Percentiles rank a stretch among this genome's conserved stretches.
These are phyloP conservation scores for Dyspetes luteomarginatus DNA, from an alignment of 2,888 invertebrate genomes.

Conservation along the genomic window DNA sequence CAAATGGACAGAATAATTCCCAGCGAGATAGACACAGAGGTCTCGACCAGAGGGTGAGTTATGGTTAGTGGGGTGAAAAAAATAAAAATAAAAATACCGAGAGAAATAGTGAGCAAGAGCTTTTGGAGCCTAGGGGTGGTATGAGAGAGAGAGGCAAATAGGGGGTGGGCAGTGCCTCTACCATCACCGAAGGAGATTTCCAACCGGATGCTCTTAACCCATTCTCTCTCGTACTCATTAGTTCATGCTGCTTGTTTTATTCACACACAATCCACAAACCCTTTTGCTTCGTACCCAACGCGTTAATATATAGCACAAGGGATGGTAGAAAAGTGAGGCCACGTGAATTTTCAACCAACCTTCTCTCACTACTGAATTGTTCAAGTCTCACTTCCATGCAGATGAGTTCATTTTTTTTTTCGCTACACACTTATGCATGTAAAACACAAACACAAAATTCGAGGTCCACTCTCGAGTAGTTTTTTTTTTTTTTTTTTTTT, in stretches of 20 bases:
- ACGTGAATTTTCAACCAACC: constrained; percentile 44
- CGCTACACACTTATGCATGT: not conserved
- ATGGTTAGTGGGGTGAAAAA: not conserved
- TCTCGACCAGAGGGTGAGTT: not conserved
- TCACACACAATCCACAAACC: constrained; percentile 39
- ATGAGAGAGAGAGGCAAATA: not conserved
- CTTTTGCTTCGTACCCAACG: constrained; percentile 5
- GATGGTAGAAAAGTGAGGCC: constrained; percentile 20
- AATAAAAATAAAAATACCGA: constrained; percentile 16
- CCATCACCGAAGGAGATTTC: not conserved
- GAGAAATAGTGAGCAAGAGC: too few species aligned
- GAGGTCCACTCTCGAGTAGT: not conserved
- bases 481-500: constrained; percentile 23
- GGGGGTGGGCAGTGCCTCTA: not conserved
- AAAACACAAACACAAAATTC: constrained; percentile 6
- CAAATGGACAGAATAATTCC: not conserved
- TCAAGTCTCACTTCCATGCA: constrained; percentile 6
- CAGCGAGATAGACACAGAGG: constrained; percentile 12
- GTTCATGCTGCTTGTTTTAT: constrained; percentile 57
- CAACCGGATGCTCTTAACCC: constrained; percentile 64
- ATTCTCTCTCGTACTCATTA: constrained; percentile 65
- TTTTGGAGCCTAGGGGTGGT: not conserved
- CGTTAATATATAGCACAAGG: constrained; percentile 1
- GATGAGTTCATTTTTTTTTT: not conserved
- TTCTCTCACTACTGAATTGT: constrained; percentile 43